Base-by-base conservation (phyloP, 2,888 invertebrate species). In the Mamestra brassicae region DNA sequence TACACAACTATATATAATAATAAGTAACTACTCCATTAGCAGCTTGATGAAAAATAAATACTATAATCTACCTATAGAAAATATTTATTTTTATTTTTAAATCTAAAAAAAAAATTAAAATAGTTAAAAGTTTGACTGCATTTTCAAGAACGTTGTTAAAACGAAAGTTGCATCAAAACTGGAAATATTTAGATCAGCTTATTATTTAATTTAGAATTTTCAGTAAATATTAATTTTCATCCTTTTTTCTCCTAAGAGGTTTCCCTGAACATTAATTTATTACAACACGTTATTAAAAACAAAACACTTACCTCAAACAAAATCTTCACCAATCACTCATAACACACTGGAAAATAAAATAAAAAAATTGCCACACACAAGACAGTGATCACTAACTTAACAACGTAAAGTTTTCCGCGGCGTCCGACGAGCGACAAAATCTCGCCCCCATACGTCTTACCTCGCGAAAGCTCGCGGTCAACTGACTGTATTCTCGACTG, bases 401-500 rank as follows among this genome's bases (percentile, higher is more conserved):
- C 65, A 73, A 85, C 93, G 92, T 91, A 95, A 96, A 96, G 92
- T 96, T 96, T 96, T 94, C 79, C 95, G 95, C 83, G 84, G 77
- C 82, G 66, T 52, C 64, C 71, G 78, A 70, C 58, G 69, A 81
- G 72, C 68, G 61, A 81, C 63, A 79, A 78, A 75, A 86, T 73
- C 81, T 63, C 76, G 88, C 90, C 89, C 78, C 74, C 62, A 85
- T 71, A 90, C 93, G 92, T 86, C 90, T 79, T 60, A 87, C 89
- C 94, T 89, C 96, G 96, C 95, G 95, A 94, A 93, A 91, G 91
- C 92, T 95, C 96, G 96, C 96, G 96, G 95, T 92, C 94, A 94
- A 96, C 96, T 96, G 95, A 94, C 85, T 90, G 90, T 91, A 89
- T 91, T 89, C 90, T 89, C 86, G 89, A 88, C 83, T 90, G 90